Conservation (phyloP, 2,113 vertebrate genomes). For the Mormoops blainvillei region DNA sequence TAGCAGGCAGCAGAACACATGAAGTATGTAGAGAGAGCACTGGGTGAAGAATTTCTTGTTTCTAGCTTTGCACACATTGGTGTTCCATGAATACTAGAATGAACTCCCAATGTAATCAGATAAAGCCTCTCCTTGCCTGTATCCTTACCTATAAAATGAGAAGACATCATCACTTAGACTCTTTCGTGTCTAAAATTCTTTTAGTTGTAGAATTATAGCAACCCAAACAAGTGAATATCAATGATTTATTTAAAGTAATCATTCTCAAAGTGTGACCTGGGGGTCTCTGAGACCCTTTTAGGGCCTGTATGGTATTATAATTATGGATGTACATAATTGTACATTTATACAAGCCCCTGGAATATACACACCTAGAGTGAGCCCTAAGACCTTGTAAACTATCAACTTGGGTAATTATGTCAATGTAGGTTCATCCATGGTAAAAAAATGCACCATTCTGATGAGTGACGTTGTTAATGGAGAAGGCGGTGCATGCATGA, state of each 20-base stretch:
- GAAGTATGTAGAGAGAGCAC: not conserved
- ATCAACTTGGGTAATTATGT: too few relatives aligned
- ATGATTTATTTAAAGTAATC: not conserved
- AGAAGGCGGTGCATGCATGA: too few relatives aligned
- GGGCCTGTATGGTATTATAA: not conserved
- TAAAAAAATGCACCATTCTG: too few relatives aligned
- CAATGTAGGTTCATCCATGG: too few relatives aligned
- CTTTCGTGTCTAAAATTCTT: not conserved
- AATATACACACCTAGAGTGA: too few relatives aligned
- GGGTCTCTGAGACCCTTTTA: not conserved
- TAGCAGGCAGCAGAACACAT: not conserved
- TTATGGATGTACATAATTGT: not conserved
- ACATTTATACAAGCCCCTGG: too few relatives aligned
- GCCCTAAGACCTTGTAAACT: too few relatives aligned
- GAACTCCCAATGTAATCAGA: not conserved
- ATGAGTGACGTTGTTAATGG: too few relatives aligned
- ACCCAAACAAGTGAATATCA: not conserved
- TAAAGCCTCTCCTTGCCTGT: not conserved
- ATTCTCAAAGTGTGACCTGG: not conserved
- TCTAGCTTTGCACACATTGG: not conserved
- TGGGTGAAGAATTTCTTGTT: not conserved
- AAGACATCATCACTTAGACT: not conserved
- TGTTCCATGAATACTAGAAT: not conserved
- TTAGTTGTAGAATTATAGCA: not conserved
- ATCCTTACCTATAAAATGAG: not conserved